Evolutionary conservation across 1,140 invertebrate species (phyloP), one percentile per base, ranked within the genome.

Genomic region (Pachypeltis micranthus): DNA sequence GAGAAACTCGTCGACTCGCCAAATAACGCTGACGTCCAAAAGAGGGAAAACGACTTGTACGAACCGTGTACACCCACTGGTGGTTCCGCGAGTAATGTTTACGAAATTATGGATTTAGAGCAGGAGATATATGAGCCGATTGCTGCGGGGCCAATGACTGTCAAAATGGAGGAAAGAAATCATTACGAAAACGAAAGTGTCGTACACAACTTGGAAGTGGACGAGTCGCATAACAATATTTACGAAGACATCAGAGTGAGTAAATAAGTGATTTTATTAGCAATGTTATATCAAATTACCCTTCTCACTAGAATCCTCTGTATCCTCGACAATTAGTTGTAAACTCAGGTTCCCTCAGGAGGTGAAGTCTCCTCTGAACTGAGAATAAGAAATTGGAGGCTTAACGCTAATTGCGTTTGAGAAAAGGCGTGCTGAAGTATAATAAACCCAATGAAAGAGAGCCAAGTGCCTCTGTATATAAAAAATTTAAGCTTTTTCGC

Each of bases 231-330:
- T 19, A 64, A 67, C 39, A 67, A 68, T 28, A 39, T 70, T 26
- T 70, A 70, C 57, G 69, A 70, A 62, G 68, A 69, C 25, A 59
- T 70, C 57, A 65, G 68, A 63, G 69, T 70, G 44, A 67, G 31
- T 19, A 55, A 2, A 3, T 57, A 16, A n/a, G n/a, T n/a, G n/a
- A n/a, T n/a, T n/a, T n/a, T n/a, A n/a, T n/a, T n/a, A n/a, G n/a
- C n/a, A n/a, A n/a, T n/a, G n/a, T n/a, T n/a, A n/a, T n/a, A n/a
- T n/a, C n/a, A n/a, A n/a, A n/a, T n/a, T n/a, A n/a, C n/a, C n/a
- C n/a, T n/a, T n/a, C n/a, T n/a, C n/a, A n/a, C n/a, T n/a, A n/a
- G n/a, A n/a, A n/a, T n/a, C n/a, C n/a, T n/a, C n/a, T n/a, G n/a
- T n/a, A n/a, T n/a, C n/a, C n/a, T n/a, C n/a, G n/a, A n/a, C n/a